Base-by-base conservation (phyloP, 1,140 invertebrate genomes). In the Trissolcus basalis region DNA sequence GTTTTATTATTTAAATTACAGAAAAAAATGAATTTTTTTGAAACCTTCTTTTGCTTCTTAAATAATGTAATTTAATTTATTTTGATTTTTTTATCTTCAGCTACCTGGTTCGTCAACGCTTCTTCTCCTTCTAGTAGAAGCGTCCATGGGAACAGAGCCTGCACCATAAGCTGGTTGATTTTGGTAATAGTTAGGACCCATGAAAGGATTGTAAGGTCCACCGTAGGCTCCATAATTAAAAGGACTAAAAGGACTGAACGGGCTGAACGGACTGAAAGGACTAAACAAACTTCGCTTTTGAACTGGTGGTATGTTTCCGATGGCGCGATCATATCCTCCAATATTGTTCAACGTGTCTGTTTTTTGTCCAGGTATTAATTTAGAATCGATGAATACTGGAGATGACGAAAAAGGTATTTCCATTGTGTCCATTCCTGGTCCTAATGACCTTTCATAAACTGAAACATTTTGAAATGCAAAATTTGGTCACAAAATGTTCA, bases 381-480 rank as follows among this genome's bases (percentile, higher is more conserved):
- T 81, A 6, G 86, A 84, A 35, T 86, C 85, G 7, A 86, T 81
- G 12, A 85, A 83, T 73, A 86, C 85, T 9, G 84, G 84, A 9
- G 85, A 83, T 50, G 82, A 49, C 11, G 72, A 53, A 27, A 82
- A 86, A 9, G 85, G 86, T 9, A 86, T 69, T 4, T 78, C 59
- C 43, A 86, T 84, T 4, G 82, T 80, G 10, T 78, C 74, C 7
- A 84, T 77, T 65, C 54, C 77, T 11, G 83, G 80, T 41, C 78
- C 81, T 12, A 85, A 14, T 49, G 82, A 80, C 79, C 83, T 79
- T 14, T 65, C 55, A 54, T 77, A 84, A 71, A 74, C 82, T 85
- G 45, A 32, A 70, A 61, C n/a, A n/a, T n/a, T n/a, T 35, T 10
- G 9, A 39, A 39, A 39, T 27, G 19, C 19, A 27, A 27, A n/a